Base-by-base conservation (phyloP, 1,140 invertebrate species). In the Ceratosolen fusciceps region DNA sequence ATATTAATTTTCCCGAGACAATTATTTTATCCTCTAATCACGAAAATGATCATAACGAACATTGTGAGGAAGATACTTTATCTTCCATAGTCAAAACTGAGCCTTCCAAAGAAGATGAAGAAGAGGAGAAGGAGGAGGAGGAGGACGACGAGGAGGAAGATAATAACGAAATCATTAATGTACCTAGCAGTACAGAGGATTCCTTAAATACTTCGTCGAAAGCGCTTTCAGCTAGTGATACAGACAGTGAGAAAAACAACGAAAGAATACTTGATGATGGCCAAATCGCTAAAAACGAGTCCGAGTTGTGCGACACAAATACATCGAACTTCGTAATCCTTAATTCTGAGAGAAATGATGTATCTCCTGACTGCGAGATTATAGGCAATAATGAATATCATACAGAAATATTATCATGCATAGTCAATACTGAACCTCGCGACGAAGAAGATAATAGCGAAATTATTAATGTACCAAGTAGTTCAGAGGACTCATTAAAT, bases 231-330 rank as follows among this genome's bases (percentile, higher is more conserved):
- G n/a, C n/a, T n/a, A n/a, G n/a, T n/a, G n/a, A n/a, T n/a, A n/a
- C n/a, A n/a, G n/a, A n/a, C n/a, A n/a, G n/a, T n/a, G n/a, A n/a
- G 14, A 68, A 84, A 34, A 82, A 87, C 79, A 84, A 87, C 39
- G 85, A 86, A 1, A 73, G 80, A 62, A 49, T 54, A 75, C 19
- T 16, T 24, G 29, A 79, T 39, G 43, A 14, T 0, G 5, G 12
- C n/a, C n/a, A 21, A 19, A 12, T 58, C 19, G 4, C n/a, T 26
- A 14, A 77, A n/a, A 34, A 39, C 24, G 8, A 43, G 47, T 7
- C 19, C n/a, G 54, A 72, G 49, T 34, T 21, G 10, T 37, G n/a
- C 10, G 21, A 24, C 19, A 58, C 31, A 29, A 74, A 74, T 54
- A 62, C 8, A n/a, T 24, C 21, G 16, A 80, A 21, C 24, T 21